Conservation (phyloP, 1,140 invertebrate genomes). For the Oryctes rhinoceros region DNA sequence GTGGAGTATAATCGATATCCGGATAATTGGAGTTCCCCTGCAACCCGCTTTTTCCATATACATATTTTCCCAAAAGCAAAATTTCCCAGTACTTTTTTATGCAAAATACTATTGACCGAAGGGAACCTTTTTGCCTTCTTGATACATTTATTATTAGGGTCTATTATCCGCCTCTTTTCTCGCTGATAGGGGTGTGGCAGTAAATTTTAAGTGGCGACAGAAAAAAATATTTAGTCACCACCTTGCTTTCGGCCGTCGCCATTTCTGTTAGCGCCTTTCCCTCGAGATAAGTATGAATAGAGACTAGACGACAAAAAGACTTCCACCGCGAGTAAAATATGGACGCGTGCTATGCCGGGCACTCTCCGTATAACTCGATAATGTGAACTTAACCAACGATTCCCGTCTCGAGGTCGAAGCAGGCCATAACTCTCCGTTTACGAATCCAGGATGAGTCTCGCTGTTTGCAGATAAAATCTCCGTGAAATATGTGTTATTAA, state of each 20-base stretch:
- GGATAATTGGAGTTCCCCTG: too few species aligned
- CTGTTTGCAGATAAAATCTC: conserved; percentile 40
- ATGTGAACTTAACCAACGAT: conserved; percentile 37
- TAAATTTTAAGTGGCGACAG: conserved; percentile 20
- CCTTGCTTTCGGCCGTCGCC: background rate
- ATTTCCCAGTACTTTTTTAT: too few species aligned
- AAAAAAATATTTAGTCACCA: conserved; percentile 29
- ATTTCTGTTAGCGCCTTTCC: conserved; percentile 11
- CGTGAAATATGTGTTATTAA: conserved; percentile 41
- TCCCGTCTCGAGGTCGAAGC: conserved; percentile 33
- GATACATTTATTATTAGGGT: conserved; percentile 7
- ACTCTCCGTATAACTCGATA: conserved; percentile 39
- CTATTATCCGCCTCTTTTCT: conserved; percentile 1
- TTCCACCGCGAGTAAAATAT: conserved; percentile 33
- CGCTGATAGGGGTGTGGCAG: background rate
- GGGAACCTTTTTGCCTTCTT: too few species aligned
- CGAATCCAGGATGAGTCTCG: conserved; percentile 12
- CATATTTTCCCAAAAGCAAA: too few species aligned
- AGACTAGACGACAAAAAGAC: conserved; percentile 35
- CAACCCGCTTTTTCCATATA: too few species aligned
- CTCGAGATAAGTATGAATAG: conserved; percentile 39
- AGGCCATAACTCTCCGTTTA: conserved; percentile 34
- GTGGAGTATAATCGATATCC: too few species aligned
- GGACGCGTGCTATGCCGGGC: conserved; percentile 13
- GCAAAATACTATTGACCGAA: too few species aligned